Conservation (phyloP, 2,888 invertebrate species). For the Tachina grossa region DNA sequence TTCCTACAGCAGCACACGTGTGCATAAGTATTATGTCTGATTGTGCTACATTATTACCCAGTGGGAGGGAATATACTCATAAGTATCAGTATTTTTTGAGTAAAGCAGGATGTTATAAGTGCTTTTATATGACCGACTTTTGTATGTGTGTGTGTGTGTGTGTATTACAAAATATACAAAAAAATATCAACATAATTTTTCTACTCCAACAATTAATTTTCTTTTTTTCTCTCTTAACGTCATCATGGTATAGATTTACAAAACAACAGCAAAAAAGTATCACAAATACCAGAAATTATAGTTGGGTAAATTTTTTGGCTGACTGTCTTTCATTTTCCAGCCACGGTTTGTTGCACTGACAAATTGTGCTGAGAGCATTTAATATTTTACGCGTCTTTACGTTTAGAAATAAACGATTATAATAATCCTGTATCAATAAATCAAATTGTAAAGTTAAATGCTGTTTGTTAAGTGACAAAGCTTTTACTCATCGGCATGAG, state of each 20-base stretch:
- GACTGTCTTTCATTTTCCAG: not conserved
- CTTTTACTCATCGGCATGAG: no score
- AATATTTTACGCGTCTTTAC: not conserved
- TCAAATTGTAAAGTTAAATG: no score
- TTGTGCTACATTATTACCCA: not conserved
- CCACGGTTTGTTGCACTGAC: not conserved
- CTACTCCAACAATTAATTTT: conserved; percentile 37
- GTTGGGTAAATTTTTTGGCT: not conserved
- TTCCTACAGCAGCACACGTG: not conserved
- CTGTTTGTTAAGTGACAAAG: no score
- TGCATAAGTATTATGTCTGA: not conserved
- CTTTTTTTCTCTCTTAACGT: conserved; percentile 32
- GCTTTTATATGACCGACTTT: not conserved
- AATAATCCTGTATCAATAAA: no score
- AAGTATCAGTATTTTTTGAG: not conserved
- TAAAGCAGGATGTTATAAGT: conserved; percentile 9
- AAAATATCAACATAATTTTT: conserved; percentile 42
- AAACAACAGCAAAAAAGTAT: not conserved
- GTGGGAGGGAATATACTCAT: no score
- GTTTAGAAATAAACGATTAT: not conserved
- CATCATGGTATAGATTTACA: not conserved
- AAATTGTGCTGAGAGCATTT: not conserved
- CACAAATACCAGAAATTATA: not conserved
- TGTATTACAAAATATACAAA: not conserved
- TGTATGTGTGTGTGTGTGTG: not conserved